These are phyloP conservation scores for Stictocephala bisonia DNA, from an alignment of 2,888 invertebrate genomes.

Conservation along the genomic window DNA sequence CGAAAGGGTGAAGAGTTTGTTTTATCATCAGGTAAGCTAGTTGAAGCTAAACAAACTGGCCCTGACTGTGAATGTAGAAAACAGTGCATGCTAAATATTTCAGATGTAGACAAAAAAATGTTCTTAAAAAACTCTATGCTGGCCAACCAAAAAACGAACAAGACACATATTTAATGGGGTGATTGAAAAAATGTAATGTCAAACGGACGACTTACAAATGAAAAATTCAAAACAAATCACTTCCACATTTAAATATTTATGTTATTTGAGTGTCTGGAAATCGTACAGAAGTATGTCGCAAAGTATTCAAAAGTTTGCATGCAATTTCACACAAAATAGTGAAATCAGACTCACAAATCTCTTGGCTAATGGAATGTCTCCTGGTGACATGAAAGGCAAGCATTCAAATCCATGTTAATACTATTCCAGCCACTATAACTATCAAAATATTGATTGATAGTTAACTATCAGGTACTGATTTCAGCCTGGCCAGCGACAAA, in stretches of 20 bases:
- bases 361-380: neutral
- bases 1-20: constrained; percentile 18
- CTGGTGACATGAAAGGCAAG: neutral
- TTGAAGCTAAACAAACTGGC: constrained; percentile 26
- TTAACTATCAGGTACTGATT: no score
- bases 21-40: neutral
- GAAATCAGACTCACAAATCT: neutral
- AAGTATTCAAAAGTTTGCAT: neutral
- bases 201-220: no score
- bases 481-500: no score
- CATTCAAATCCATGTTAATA: neutral
- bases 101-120: neutral
- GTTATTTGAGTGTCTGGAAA: neutral
- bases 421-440: constrained; percentile 6
- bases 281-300: neutral
- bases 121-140: neutral
- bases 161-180: neutral
- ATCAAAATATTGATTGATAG: no score
- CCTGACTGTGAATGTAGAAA: constrained; percentile 15
- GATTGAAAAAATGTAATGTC: neutral
- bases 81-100: neutral
- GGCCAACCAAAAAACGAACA: neutral
- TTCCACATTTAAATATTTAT: neutral
- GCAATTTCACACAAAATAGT: neutral
- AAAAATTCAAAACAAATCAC: neutral